Evolutionary conservation across 2,113 vertebrate species (phyloP).

Genomic region (Platichthys flesus): DNA sequence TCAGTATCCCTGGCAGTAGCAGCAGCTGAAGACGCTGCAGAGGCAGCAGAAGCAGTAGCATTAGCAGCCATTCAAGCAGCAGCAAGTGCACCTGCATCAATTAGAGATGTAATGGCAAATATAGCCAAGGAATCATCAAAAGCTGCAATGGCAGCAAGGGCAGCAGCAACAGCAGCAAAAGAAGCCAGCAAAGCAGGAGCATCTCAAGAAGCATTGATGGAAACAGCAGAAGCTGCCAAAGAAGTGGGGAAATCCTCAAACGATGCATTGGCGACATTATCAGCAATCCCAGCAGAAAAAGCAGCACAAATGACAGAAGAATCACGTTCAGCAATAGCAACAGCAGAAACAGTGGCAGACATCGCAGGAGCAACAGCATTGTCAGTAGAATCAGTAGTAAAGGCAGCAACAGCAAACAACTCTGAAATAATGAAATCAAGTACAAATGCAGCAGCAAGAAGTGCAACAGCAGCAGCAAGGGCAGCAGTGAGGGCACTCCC

Average conservation of each 20-base stretch:
- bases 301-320: background rate
- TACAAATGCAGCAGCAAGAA: background rate
- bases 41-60: background rate
- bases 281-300: background rate
- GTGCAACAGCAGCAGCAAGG: conserved; percentile 3
- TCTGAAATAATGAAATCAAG: background rate
- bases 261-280: background rate
- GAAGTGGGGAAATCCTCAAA: background rate
- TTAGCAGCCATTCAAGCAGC: background rate
- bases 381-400: background rate
- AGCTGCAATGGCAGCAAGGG: conserved; percentile 9
- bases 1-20: background rate
- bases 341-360: background rate
- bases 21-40: conserved; percentile 6
- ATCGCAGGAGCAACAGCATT: conserved; percentile 17
- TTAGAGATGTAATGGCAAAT: background rate
- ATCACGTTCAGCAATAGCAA: background rate
- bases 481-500: background rate
- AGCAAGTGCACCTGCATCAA: background rate
- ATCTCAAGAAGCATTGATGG: background rate
- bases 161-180: background rate
- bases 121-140: background rate
- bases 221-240: background rate
- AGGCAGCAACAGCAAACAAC: background rate
- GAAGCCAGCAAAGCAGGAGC: no score